These are phyloP conservation scores for Semnornis frantzii DNA, from an alignment of 2,113 vertebrate genomes.

Conservation along the genomic window DNA sequence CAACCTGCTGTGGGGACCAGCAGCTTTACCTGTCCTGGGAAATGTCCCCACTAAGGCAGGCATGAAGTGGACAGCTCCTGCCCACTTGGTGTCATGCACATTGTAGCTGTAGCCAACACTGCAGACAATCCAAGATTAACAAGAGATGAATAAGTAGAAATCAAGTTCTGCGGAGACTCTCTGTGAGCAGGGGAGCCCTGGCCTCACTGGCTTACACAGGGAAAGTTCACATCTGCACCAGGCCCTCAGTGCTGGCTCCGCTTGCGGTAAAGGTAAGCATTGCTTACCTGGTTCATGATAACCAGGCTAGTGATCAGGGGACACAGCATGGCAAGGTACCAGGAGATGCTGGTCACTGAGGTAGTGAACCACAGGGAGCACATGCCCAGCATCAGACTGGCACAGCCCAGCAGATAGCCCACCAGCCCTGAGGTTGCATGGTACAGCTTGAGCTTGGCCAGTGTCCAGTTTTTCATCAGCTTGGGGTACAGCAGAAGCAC, in stretches of 20 bases:
- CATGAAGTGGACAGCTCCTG: neutral
- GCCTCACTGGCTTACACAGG: accelerated
- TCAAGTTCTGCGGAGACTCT: neutral
- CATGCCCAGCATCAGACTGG: constrained; percentile 89
- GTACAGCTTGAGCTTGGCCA: constrained; percentile 92
- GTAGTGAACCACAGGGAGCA: constrained; percentile 89
- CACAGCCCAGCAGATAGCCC: constrained; percentile 86
- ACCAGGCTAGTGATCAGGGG: constrained; percentile 84
- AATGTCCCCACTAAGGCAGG: neutral
- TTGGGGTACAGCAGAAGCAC: constrained; percentile 87
- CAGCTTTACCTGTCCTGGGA: neutral
- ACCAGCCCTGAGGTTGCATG: constrained; percentile 90
- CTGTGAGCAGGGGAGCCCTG: neutral
- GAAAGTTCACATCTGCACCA: neutral
- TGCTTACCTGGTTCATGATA: constrained; percentile 95
- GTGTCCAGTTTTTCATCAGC: constrained; percentile 88
- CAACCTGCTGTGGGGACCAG: accelerated
- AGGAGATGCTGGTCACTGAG: constrained; percentile 74
- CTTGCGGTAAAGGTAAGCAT: constrained; percentile 89
- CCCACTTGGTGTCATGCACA: accelerated
- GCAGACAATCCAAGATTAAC: neutral
- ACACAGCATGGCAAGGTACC: constrained; percentile 88
- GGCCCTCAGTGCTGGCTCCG: constrained; percentile 84
- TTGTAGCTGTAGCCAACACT: neutral
- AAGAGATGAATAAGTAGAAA: neutral